These are phyloP conservation scores for Brevipalpus yothersi DNA, from an alignment of 1,140 invertebrate species.

Conservation along the genomic window DNA sequence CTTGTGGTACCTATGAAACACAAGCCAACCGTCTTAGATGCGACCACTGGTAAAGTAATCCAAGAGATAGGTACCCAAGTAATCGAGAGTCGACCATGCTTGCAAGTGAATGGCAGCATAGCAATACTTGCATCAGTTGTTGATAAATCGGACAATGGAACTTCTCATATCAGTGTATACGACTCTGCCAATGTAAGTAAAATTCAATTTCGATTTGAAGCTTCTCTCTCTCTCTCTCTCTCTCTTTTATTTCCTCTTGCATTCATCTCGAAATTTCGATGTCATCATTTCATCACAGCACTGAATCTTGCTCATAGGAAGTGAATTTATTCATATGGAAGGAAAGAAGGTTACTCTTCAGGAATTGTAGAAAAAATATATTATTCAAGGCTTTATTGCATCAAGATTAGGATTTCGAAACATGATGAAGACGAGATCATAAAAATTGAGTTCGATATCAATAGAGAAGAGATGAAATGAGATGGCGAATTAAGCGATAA, in stretches of 20 bases:
- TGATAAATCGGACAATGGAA: neutral
- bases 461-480: too few species aligned
- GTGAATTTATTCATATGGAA: too few species aligned
- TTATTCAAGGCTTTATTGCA: too few species aligned
- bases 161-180: neutral
- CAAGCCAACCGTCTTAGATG: constrained; percentile 1
- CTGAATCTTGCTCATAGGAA: too few species aligned
- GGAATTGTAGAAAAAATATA: too few species aligned
- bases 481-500: too few species aligned
- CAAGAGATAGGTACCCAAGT: neutral
- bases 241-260: neutral
- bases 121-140: neutral
- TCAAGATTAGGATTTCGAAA: too few species aligned
- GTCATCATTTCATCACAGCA: neutral
- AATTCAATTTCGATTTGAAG: neutral
- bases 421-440: too few species aligned
- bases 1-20: constrained; percentile 2
- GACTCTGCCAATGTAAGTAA: neutral
- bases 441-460: too few species aligned
- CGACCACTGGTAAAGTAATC: neutral
- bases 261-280: neutral
- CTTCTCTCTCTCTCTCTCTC: neutral
- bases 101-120: constrained; percentile 1
- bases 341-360: too few species aligned
- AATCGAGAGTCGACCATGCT: constrained; percentile 1